phyloP scores from a whole-genome alignment of 2,888 invertebrate species.

The Dasysyrphus tricinctus region DNA sequence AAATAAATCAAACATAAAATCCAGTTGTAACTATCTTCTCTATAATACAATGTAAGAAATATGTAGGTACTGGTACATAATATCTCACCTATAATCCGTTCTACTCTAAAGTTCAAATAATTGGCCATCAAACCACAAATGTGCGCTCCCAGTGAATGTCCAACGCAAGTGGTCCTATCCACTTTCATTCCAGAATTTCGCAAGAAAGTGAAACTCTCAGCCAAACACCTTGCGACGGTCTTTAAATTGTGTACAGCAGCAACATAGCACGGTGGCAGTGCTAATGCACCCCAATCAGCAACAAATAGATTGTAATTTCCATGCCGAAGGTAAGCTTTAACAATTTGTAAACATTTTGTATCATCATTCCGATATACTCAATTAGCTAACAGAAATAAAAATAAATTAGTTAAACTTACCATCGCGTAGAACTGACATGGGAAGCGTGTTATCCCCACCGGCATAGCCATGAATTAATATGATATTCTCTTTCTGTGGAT shows the following conservation, averaged over 20 bases:
- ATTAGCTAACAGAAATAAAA: not conserved
- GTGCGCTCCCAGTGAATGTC: constrained; percentile 91
- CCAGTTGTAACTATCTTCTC: not conserved
- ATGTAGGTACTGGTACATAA: no score
- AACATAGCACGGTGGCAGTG: constrained; percentile 89
- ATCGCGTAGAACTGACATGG: constrained; percentile 89
- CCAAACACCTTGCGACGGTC: constrained; percentile 89
- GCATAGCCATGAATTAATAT: constrained; percentile 91
- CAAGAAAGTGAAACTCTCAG: constrained; percentile 86
- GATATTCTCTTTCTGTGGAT: constrained; percentile 88
- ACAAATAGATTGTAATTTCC: constrained; percentile 91
- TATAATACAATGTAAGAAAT: not conserved
- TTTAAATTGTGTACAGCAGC: constrained; percentile 90
- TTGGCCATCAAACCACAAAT: constrained; percentile 90
- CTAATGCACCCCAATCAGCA: constrained; percentile 90
- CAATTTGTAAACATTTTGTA: not conserved
- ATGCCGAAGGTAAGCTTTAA: constrained; percentile 88
- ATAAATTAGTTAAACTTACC: constrained; percentile 84
- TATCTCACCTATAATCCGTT: constrained; percentile 87
- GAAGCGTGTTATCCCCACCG: constrained; percentile 89
- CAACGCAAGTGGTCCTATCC: constrained; percentile 89
- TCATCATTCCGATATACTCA: not conserved
- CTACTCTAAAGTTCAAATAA: constrained; percentile 88
- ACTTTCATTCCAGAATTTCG: constrained; percentile 88
- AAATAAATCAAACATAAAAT: constrained; percentile 2